Base-by-base conservation (phyloP, 2,797 vertebrate species). In the Siniperca undulata region DNA sequence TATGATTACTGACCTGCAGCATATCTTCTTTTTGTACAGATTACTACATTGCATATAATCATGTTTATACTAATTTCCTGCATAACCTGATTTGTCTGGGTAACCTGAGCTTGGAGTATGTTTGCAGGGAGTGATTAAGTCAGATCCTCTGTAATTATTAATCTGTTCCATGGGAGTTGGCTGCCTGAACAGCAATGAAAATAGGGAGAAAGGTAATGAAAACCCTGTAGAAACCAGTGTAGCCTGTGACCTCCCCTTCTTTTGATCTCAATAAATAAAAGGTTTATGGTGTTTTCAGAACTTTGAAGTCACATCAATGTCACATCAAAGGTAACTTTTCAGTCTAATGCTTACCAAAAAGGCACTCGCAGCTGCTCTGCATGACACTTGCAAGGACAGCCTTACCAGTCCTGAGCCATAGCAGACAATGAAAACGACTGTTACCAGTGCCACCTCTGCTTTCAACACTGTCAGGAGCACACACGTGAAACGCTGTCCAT, bases 91-190 rank as follows among this genome's bases (percentile, higher is more conserved):
- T 59, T 60, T 19, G 10, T 38, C 30, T 0, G 3, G 9, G 36
- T 53, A 24, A 36, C 27, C 42, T 30, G n/a, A 78, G 24, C 11
- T 53, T 12, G 0, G 36, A 58, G 27, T 8, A 14, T 22, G 40
- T 42, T 69, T 71, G 48, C 60, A 75, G 22, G 17, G 14, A 72
- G 9, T 12, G 16, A 71, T 44, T 10, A 61, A 34, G 34, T 64
- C 46, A 68, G 10, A 67, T 70, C 9, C 17, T 78, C 30, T 27
- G n/a, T 22, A 61, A 62, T 74, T 44, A 61, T 74, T 46, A 9
- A 56, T 58, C 64, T 36, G 30, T 13, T 55, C 24, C 40, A 19
- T 40, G 17, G 52, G 17, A 58, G 19, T 27, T 67, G 46, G 24
- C 55, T 38, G 42, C 20, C 40, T 56, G 38, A 65, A 40, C 50